These are phyloP conservation scores for Antheraea assamensis DNA, from an alignment of 2,888 invertebrate genomes.

Conservation along the genomic window DNA sequence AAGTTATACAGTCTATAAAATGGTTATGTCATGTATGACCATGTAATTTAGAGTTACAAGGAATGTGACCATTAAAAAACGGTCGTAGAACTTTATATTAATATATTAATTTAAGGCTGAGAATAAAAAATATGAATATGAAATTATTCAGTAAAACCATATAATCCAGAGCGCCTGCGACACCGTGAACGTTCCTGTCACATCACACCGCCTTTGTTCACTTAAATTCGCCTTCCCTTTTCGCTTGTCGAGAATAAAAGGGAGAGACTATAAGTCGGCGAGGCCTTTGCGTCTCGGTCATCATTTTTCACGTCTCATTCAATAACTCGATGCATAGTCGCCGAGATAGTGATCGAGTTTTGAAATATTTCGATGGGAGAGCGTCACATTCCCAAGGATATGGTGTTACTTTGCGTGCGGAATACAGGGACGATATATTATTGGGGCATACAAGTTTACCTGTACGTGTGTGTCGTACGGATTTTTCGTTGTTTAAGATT, in stretches of 20 bases:
- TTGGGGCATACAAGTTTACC: conserved; percentile 27
- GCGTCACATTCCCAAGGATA: conserved; percentile 78
- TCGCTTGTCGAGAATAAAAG: conserved; percentile 47
- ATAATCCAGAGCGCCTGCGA: conserved; percentile 1
- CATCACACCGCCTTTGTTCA: conserved; percentile 72
- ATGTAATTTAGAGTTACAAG: background rate
- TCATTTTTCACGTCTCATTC: conserved; percentile 83
- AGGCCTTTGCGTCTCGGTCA: conserved; percentile 71
- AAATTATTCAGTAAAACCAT: background rate
- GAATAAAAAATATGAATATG: background rate
- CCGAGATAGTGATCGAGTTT: conserved; percentile 79
- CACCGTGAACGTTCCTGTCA: conserved; percentile 56
- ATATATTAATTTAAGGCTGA: background rate
- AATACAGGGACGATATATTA: conserved; percentile 53
- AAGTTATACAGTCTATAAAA: too few species aligned
- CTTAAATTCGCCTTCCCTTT: conserved; percentile 64
- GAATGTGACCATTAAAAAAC: background rate
- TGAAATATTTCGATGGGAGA: conserved; percentile 78
- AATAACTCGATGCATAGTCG: conserved; percentile 78
- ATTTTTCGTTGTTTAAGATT: background rate
- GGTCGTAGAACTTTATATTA: background rate
- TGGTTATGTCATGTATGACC: background rate
- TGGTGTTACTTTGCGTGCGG: conserved; percentile 81
- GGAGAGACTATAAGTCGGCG: conserved; percentile 64
- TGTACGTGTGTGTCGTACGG: background rate